Evolutionary conservation across 2,797 vertebrate species (phyloP), one percentile per base, ranked within the genome.

Genomic region (Limosa lapponica): DNA sequence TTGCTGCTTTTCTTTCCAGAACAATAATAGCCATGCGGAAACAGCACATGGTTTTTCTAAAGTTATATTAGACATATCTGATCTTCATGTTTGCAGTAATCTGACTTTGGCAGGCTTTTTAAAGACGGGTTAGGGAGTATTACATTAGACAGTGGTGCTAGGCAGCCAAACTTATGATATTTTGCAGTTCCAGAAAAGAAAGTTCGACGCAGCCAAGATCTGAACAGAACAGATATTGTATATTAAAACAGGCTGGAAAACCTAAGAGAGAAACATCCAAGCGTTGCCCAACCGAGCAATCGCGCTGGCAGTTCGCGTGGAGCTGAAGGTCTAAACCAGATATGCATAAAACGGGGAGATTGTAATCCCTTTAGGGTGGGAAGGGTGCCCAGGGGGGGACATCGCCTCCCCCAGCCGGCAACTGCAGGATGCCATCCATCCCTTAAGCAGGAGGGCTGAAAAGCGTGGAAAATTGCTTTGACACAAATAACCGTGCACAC

Each of bases 11-110:
- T 66, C 71, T 93, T 89, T 95, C 94, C 93, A 94, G 67, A 75
- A 71, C 77, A 95, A 96, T 93, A 95, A 95, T 36, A 91, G 59
- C 4, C 10, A 96, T 77, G 66, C 1, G 17, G 91, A 95, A 96
- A 91, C 52, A 89, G 80, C 89, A 91, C 78, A 93, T 90, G 80
- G 11, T 67, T 93, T 95, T 83, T 95, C 90, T 95, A 55, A 96
- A 94, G 80, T 79, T 93, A 64, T 96, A 91, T 95, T 95, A 91
- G 88, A 95, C 69, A 74, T 94, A 97, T 97, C 94, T 96, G 90
- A 95, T 95, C 87, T 94, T 96, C 93, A 34, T 97, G 75, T 96
- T 97, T 97, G 88, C 87, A 93, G 80, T 92, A 95, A 93, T 96
- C 88, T 95, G 70, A 79, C 94, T 95, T 95, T 96, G 94, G 91